phyloP scores from a whole-genome alignment of 2,888 invertebrate species.

The Siphlonurus alternatus region DNA sequence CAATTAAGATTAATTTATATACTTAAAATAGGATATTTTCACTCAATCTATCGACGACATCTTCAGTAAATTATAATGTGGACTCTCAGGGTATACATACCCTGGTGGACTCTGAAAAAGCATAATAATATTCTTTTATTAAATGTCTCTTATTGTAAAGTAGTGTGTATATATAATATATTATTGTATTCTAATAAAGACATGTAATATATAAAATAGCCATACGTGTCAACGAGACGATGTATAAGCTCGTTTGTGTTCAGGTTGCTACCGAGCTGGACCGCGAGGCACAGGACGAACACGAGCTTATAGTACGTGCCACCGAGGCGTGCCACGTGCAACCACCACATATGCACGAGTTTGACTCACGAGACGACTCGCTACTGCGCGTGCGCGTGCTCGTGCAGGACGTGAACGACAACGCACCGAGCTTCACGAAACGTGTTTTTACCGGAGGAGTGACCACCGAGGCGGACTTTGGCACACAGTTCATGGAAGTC shows the following conservation, averaged over 20 bases:
- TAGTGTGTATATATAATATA: too few species aligned
- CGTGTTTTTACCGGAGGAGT: constrained; percentile 85
- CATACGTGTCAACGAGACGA: too few species aligned
- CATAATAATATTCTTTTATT: too few species aligned
- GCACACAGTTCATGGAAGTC: constrained; percentile 68
- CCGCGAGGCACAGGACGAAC: constrained; percentile 48
- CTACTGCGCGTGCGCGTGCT: constrained; percentile 48
- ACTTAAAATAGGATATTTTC: too few species aligned
- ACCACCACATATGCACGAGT: constrained; percentile 37
- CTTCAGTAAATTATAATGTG: constrained; percentile 14
- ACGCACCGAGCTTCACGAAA: constrained; percentile 65
- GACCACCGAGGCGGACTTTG: constrained; percentile 84
- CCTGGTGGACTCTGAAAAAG: too few species aligned
- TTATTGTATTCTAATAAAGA: too few species aligned
- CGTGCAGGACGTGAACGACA: constrained; percentile 80
- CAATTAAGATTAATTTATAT: too few species aligned
- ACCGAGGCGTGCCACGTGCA: constrained; percentile 59
- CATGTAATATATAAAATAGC: too few species aligned
- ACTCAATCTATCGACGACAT: not conserved
- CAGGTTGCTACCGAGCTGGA: constrained; percentile 47
- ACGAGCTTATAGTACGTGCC: constrained; percentile 58
- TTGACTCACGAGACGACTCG: constrained; percentile 40
- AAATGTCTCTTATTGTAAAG: too few species aligned
- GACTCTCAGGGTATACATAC: too few species aligned
- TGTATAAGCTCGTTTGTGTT: too few species aligned